These are phyloP conservation scores for Promerops cafer DNA, from an alignment of 2,113 vertebrate species.

Conservation along the genomic window DNA sequence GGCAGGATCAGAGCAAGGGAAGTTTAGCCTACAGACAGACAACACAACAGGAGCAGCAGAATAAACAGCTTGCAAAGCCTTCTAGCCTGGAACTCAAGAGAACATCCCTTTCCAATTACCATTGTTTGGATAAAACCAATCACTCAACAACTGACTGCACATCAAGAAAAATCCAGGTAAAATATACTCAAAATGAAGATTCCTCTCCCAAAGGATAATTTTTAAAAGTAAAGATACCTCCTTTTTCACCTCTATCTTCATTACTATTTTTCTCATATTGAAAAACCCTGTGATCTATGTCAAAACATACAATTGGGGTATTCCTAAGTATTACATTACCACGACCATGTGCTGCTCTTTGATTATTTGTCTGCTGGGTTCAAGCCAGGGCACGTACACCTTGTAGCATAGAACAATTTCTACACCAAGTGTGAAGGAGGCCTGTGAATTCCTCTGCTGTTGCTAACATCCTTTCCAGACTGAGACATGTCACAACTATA, in stretches of 20 bases:
- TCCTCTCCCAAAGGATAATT: neutral
- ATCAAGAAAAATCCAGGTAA: neutral
- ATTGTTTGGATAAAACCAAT: neutral
- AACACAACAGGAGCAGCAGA: neutral
- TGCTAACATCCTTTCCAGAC: neutral
- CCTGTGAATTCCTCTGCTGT: neutral
- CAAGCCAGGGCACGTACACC: neutral
- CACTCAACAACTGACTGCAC: neutral
- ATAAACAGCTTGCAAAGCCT: neutral
- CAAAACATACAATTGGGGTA: neutral
- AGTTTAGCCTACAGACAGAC: neutral
- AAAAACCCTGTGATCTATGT: neutral
- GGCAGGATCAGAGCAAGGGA: neutral
- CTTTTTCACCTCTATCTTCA: neutral
- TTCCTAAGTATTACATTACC: neutral
- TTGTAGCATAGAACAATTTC: neutral
- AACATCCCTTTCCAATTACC: neutral
- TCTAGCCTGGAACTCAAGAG: neutral
- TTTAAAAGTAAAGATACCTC: neutral
- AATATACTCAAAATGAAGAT: neutral
- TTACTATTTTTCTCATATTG: neutral
- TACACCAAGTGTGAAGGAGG: neutral
- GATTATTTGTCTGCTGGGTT: neutral
- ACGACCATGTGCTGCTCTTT: neutral
- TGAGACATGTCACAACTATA: neutral